Evolutionary conservation across 2,797 vertebrate genomes (phyloP), one percentile per base, ranked within the genome.

Genomic region (Neosalanx taihuensis): DNA sequence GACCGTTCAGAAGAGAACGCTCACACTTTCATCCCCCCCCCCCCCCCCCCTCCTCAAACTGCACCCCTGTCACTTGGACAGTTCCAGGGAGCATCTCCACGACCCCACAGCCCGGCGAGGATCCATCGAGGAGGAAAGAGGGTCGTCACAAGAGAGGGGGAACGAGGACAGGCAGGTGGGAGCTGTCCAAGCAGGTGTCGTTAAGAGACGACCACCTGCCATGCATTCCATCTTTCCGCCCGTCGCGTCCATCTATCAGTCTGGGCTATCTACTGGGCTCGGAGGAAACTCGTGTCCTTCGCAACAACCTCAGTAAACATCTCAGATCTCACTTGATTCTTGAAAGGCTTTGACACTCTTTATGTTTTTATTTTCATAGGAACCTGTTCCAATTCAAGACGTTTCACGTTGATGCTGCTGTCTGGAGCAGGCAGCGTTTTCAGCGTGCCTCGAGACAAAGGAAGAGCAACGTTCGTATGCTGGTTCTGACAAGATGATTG

Each of bases 151-250:
- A 17, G 46, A 31, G 41, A 64, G 23, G 35, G 68, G 23, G 23
- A 26, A 56, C 26, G 18, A 23, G 0, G 29, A 72, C 41, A 70
- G 37, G 68, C n/a, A 57, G 66, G 73, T 41, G 64, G 33, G 51
- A 35, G 63, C 23, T 58, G 61, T 66, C 29, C 13, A 31, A 59
- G 56, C 60, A 64, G 63, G 33, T 68, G 76, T 72, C 79, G 70
- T 81, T 69, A 76, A 61, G 67, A 64, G 29, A 62, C 6, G 2
- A 53, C 74, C 20, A 68, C 73, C 29, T 33, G n/a, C 80, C 77
- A 76, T 59, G 33, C 65, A 71, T 72, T 18, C 18, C 9, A 23
- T 72, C 72, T 67, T 6, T 75, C 70, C 53, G 41, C 64, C 31
- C 2, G 4, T 33, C 69, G 26, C 23, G 64, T 67, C 53, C 66